Base-by-base conservation (phyloP, 1,140 invertebrate species). In the Drosophila pectinifera region DNA sequence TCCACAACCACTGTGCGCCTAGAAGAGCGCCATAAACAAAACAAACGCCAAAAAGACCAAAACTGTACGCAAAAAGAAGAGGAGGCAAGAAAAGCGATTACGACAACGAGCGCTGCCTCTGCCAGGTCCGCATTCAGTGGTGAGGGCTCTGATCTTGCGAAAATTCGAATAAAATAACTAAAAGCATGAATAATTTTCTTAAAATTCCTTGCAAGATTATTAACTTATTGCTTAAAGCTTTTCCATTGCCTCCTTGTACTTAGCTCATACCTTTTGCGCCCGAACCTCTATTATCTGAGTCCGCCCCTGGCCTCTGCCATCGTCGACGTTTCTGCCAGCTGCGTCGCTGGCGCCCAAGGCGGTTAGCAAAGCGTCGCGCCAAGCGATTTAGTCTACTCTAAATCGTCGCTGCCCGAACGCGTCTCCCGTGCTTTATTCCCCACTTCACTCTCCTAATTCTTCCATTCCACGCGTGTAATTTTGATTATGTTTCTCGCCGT, bases 321-420 rank as follows among this genome's bases (percentile, higher is more conserved):
- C 39, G 55, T 41, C 57, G 14, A 22, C 39, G 31, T 41, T 24
- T 28, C 31, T 3, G 36, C 10, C 20, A 16, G 28, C 45, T 26
- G 5, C 53, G 41, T 26, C 46, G 54, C 22, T 70, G 75, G 72
- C 73, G 80, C 73, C 64, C 58, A 24, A 67, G 55, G 55, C 67
- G 62, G 56, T 75, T 63, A 59, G 78, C 57, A 62, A 78, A 41
- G 53, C 31, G 28, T 28, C 49, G 26, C 63, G 73, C 46, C 63
- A 62, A 65, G 39, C 72, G 65, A 51, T 86, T 86, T 76, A 86
- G 82, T 86, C 78, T 75, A 49, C 69, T 51, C 49, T n/a, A 51
- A 51, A 51, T 51, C 48, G 73, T 54, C 36, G 72, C 49, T 46
- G 73, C 61, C 72, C 61, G 64, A 51, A 39, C 64, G 59, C 59